These are phyloP conservation scores for Sarcophaga carnaria DNA, from an alignment of 2,888 invertebrate genomes.

Conservation along the genomic window DNA sequence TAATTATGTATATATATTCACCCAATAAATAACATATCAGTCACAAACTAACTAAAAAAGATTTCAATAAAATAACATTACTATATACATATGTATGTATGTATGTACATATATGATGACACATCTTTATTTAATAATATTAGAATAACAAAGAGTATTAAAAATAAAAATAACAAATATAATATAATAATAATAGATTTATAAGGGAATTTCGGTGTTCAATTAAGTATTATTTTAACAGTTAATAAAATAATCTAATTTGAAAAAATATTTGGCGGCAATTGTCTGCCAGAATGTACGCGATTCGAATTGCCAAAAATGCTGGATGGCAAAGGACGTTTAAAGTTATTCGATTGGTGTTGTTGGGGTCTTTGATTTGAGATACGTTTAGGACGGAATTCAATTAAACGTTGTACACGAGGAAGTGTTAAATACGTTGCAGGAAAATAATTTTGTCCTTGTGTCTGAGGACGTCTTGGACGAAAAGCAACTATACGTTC, in stretches of 20 bases:
- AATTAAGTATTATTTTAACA: conserved; percentile 12
- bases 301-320: conserved; percentile 58
- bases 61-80: no score
- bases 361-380: conserved; percentile 51
- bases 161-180: no score
- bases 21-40: no score
- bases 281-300: conserved; percentile 36
- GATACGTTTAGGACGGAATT: conserved; percentile 73
- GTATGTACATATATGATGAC: no score
- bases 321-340: conserved; percentile 54
- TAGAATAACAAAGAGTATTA: no score
- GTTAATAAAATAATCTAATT: conserved; percentile 53
- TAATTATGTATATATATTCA: no score
- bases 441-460: conserved; percentile 60
- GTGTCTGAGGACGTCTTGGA: conserved; percentile 51
- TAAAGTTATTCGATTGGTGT: conserved; percentile 49
- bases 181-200: no score
- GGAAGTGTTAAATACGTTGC: conserved; percentile 74
- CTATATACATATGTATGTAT: no score
- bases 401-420: conserved; percentile 72
- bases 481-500: conserved; percentile 43
- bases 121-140: no score
- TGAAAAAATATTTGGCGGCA: conserved; percentile 59
- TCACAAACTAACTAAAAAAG: no score
- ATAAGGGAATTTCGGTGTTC: no score